Percentiles rank a stretch among this genome's conserved stretches.
phyloP scores from a whole-genome alignment of 1,140 invertebrate genomes.

The Hyles vespertilio region DNA sequence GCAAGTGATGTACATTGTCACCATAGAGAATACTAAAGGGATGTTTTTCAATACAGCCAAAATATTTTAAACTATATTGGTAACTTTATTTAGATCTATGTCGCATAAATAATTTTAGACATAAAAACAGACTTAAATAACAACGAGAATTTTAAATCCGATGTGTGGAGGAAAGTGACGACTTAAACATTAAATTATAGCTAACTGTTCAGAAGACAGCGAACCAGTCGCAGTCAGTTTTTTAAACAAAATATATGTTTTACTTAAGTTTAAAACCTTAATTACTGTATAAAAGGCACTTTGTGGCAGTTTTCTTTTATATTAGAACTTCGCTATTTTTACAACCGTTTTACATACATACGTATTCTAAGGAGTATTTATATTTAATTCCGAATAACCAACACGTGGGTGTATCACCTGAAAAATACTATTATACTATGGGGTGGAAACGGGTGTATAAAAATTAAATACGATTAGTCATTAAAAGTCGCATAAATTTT shows the following conservation, averaged over 20 bases:
- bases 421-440: slow-evolving; percentile 2
- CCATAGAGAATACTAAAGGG: neutral
- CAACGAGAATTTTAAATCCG: slow-evolving; percentile 28
- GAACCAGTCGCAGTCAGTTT: slow-evolving; percentile 49
- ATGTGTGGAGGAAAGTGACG: slow-evolving; percentile 28
- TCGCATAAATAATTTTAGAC: slow-evolving; percentile 65
- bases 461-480: slow-evolving; percentile 13
- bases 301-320: slow-evolving; percentile 66
- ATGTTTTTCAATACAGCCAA: slow-evolving; percentile 10
- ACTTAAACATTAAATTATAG: slow-evolving; percentile 31
- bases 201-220: slow-evolving; percentile 41
- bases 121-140: slow-evolving; percentile 50
- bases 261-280: slow-evolving; percentile 31
- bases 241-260: slow-evolving; percentile 25
- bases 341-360: slow-evolving; percentile 47
- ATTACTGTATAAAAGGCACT: slow-evolving; percentile 66
- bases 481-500: neutral
- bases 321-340: slow-evolving; percentile 44
- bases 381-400: slow-evolving; percentile 42
- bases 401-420: slow-evolving; percentile 16
- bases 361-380: slow-evolving; percentile 54
- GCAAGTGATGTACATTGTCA: slow-evolving; percentile 52
- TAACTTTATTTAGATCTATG: slow-evolving; percentile 65
- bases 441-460: slow-evolving; percentile 6
- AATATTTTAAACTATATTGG: slow-evolving; percentile 66